These are phyloP conservation scores for Chloromyia formosa DNA, from an alignment of 2,888 invertebrate genomes.

Conservation along the genomic window DNA sequence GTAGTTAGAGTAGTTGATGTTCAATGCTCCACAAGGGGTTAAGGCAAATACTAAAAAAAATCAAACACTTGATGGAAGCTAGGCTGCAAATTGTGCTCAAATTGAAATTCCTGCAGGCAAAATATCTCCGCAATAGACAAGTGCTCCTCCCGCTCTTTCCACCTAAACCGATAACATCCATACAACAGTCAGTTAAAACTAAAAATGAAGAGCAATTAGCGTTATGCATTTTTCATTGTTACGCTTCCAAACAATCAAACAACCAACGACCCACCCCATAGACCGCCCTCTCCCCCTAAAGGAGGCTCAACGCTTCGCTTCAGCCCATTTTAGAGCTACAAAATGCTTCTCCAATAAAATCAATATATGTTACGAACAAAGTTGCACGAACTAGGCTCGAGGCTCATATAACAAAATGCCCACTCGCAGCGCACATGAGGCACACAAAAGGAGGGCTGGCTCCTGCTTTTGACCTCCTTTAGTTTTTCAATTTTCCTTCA, in stretches of 20 bases:
- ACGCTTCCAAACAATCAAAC: constrained; percentile 12
- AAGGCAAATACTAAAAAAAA: no score
- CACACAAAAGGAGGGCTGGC: neutral
- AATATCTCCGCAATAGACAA: no score
- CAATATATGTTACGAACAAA: constrained; percentile 9
- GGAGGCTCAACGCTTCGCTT: no score
- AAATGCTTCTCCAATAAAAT: constrained; percentile 23
- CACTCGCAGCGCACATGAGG: neutral
- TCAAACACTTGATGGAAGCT: neutral
- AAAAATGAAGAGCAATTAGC: constrained; percentile 37
- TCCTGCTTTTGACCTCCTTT: constrained; percentile 29
- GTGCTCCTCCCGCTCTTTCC: neutral
- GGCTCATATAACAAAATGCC: neutral
- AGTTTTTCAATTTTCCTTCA: constrained; percentile 12
- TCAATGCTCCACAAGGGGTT: no score
- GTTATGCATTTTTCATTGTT: constrained; percentile 35
- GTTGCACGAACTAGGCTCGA: neutral
- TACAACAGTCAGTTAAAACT: constrained; percentile 21
- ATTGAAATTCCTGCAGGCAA: constrained; percentile 5
- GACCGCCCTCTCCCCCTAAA: neutral
- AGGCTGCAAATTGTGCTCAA: neutral
- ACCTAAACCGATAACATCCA: neutral
- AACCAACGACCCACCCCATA: neutral
- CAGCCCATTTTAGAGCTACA: neutral
- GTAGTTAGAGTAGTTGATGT: no score